Percentiles rank a stretch among this genome's conserved stretches.
Conservation (phyloP, 2,888 invertebrate species). For the Trichopria drosophilae region DNA sequence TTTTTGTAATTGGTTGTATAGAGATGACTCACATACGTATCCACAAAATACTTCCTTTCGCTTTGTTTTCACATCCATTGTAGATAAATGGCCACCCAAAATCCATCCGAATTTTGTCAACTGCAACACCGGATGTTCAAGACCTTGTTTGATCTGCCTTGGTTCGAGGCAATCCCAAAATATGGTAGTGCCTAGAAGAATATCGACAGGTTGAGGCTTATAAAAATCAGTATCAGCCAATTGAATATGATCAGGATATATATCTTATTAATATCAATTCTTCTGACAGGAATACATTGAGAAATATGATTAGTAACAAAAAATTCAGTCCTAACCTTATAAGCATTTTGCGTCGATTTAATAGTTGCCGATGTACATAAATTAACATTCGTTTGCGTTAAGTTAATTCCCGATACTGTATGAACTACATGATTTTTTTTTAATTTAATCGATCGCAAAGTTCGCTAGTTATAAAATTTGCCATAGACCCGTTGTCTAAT, state of each 20-base stretch:
- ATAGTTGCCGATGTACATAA: background rate
- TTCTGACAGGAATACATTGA: background rate
- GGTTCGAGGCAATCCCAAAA: slow-evolving; percentile 9
- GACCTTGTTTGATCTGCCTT: slow-evolving; percentile 6
- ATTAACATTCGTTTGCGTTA: background rate
- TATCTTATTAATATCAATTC: background rate
- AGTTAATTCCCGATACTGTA: background rate
- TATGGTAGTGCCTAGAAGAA: slow-evolving; percentile 4
- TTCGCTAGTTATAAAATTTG: too few species aligned
- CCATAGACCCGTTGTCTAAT: too few species aligned
- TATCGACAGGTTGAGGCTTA: background rate
- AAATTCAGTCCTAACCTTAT: too few species aligned
- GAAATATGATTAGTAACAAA: too few species aligned
- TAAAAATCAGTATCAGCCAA: slow-evolving; percentile 10
- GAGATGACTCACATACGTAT: too few species aligned
- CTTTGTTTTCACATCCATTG: too few species aligned
- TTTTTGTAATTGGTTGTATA: slow-evolving; percentile 29
- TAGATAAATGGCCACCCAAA: too few species aligned
- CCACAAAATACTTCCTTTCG: too few species aligned
- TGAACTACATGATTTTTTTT: too few species aligned
- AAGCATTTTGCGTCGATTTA: background rate
- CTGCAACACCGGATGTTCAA: slow-evolving; percentile 21
- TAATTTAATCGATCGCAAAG: too few species aligned
- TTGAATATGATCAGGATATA: slow-evolving; percentile 6
- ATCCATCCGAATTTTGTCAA: too few species aligned